phyloP scores from a whole-genome alignment of 2,888 invertebrate species.

The Augiades crinisus region DNA sequence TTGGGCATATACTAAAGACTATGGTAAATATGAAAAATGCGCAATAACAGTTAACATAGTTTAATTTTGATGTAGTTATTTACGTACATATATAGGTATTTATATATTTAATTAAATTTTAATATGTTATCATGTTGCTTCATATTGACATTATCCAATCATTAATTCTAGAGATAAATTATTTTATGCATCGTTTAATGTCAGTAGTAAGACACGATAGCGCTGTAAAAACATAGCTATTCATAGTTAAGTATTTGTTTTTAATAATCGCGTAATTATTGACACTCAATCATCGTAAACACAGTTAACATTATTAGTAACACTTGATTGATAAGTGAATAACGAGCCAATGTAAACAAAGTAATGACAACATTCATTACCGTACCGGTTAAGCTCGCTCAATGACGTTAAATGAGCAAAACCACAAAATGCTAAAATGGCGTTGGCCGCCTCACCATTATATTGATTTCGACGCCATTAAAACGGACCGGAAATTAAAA shows the following conservation, averaged over 20 bases:
- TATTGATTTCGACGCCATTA: constrained; percentile 81
- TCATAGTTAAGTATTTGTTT: neutral
- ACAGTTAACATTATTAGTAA: constrained; percentile 11
- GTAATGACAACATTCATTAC: constrained; percentile 59
- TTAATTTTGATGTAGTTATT: too few species aligned
- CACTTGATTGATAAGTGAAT: constrained; percentile 37
- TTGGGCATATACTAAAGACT: too few species aligned
- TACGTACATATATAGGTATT: too few species aligned
- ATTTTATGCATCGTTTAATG: constrained; percentile 7
- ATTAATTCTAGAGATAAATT: neutral
- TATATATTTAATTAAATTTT: too few species aligned
- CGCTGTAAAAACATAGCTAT: constrained; percentile 3
- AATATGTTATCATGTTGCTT: neutral
- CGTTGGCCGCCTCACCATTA: constrained; percentile 71
- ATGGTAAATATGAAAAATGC: too few species aligned
- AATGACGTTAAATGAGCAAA: constrained; percentile 74
- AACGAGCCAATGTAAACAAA: constrained; percentile 40
- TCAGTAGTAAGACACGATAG: constrained; percentile 7
- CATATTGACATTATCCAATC: neutral
- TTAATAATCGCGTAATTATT: constrained; percentile 24
- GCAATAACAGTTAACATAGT: too few species aligned
- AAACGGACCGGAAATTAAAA: constrained; percentile 79
- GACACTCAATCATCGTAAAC: constrained; percentile 10
- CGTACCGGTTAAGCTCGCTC: constrained; percentile 46
- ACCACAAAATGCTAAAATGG: constrained; percentile 76